Base-by-base conservation (phyloP, 2,888 invertebrate species). In the Polydrusus pterygomalis region DNA sequence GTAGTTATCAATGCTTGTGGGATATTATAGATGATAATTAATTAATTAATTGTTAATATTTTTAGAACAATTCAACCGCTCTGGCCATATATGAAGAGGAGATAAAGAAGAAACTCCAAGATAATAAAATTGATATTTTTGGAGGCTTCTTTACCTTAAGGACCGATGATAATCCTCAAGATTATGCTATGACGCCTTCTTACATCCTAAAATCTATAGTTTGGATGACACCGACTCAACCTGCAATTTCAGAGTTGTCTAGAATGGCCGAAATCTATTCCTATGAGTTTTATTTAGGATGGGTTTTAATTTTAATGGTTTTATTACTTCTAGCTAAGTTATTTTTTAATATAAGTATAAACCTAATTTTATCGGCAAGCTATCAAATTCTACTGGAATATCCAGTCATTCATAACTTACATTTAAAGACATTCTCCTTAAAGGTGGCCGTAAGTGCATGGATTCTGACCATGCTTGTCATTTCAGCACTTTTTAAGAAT, bases 401-500 rank as follows among this genome's bases (percentile, higher is more conserved):
- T 60, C 58, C 58, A 38, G 38, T 60, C 38, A 18, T 38, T 17
- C 34, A 40, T 38, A 17, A 15, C 11, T 1, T 40, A 2, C 1
- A 38, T 0, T 11, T 34, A n/a, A 60, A 38, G 3, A 11, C 38
- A 11, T 6, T 11, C 8, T 9, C 38, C 2, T 8, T 11, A 17
- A 38, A 38, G 17, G 2, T 60, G 10, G 15, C 5, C 17, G 11
- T 18, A 34, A 17, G 38, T 17, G n/a, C 11, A 5, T 60, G 58
- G 58, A 60, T 60, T 17, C 17, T 60, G 7, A 38, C 18, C 2
- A 11, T 38, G 17, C 38, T 60, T 10, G 38, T 11, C 5, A 38
- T 38, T 10, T 38, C 58, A 11, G 34, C 58, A 10, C 10, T 60
- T 60, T 60, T 60, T 38, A 60, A 60, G n/a, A 60, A 60, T 17